Percentiles rank a stretch among this genome's conserved stretches.
Conservation (phyloP, 1,140 invertebrate genomes). For the Augochlora pura region DNA sequence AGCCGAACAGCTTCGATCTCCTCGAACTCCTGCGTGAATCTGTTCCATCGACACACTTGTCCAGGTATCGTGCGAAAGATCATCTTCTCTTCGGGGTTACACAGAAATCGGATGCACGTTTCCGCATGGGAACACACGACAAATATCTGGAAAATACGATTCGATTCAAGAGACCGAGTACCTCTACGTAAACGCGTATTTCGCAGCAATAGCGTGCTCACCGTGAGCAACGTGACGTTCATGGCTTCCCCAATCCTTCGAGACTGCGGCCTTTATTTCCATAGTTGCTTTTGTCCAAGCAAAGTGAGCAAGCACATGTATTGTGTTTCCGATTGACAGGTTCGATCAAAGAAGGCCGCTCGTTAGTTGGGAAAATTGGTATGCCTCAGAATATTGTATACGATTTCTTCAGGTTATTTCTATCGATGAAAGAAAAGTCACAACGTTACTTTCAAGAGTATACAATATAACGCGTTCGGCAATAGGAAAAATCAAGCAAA, state of each 20-base stretch:
- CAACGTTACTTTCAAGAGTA: no score
- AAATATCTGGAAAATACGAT: no score
- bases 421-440: no score
- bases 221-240: slow-evolving; percentile 24
- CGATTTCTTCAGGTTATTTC: no score
- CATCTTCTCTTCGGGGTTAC: slow-evolving; percentile 10
- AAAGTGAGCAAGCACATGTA: slow-evolving; percentile 1
- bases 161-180: no score
- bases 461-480: no score
- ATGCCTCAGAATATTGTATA: no score
- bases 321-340: slow-evolving; percentile 30
- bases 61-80: slow-evolving; percentile 24
- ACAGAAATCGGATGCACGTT: slow-evolving; percentile 49
- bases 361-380: background rate
- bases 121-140: slow-evolving; percentile 20
- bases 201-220: background rate
- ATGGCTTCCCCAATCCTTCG: background rate
- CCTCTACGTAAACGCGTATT: no score
- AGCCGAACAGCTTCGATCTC: slow-evolving; percentile 51
- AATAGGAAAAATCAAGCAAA: no score
- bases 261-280: background rate
- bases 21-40: slow-evolving; percentile 43
- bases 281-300: background rate
- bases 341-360: background rate
- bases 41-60: slow-evolving; percentile 49